These are phyloP conservation scores for Berghia stephanieae DNA, from an alignment of 1,140 invertebrate species.

Conservation along the genomic window DNA sequence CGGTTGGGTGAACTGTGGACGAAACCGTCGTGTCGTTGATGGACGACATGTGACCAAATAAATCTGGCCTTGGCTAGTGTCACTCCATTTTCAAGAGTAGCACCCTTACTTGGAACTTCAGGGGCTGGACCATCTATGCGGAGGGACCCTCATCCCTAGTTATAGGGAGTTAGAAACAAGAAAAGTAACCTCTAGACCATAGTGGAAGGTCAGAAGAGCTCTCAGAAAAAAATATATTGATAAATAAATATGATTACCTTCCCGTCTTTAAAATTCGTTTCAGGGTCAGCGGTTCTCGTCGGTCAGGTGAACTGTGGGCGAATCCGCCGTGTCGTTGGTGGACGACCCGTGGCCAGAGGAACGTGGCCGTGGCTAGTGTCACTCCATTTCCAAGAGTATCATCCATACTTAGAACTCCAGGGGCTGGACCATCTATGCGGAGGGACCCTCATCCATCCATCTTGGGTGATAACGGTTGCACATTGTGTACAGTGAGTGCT, in stretches of 20 bases:
- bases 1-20: no score
- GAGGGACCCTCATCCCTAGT: conserved; percentile 65
- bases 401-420: conserved; percentile 38
- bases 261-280: no score
- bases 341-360: conserved; percentile 43
- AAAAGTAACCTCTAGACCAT: no score
- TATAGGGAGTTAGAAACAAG: no score
- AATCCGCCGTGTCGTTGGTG: conserved; percentile 50
- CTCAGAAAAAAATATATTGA: no score
- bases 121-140: conserved; percentile 63
- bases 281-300: no score
- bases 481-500: conserved; percentile 64
- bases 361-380: conserved; percentile 63
- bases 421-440: conserved; percentile 64
- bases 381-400: conserved; percentile 45
- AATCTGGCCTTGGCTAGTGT: conserved; percentile 64
- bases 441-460: conserved; percentile 62
- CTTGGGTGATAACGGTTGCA: conserved; percentile 67
- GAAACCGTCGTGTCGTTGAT: conserved; percentile 50
- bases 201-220: no score
- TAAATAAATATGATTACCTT: no score
- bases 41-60: conserved; percentile 45
- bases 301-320: no score
- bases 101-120: conserved; percentile 41
- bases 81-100: conserved; percentile 46